Percentiles rank a stretch among this genome's conserved stretches.
Conservation (phyloP, 2,113 vertebrate species). For the Tautogolabrus adspersus region DNA sequence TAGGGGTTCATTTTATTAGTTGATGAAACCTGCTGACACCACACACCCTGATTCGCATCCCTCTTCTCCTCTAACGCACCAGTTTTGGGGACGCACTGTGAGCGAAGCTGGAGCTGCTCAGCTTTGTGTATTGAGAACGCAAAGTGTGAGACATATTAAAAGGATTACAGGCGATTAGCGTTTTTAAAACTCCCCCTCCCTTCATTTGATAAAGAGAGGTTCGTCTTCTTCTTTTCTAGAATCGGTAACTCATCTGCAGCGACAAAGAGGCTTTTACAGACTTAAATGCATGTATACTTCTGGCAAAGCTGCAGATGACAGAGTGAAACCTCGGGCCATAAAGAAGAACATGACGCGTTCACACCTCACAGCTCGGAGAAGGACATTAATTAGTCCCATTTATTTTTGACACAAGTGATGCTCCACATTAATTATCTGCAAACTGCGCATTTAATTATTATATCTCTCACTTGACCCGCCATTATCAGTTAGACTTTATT, state of each 20-base stretch:
- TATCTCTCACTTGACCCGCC: not conserved
- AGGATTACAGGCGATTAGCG: conserved; percentile 85
- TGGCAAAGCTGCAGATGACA: not conserved
- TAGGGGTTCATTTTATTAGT: not conserved
- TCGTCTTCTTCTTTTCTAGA: conserved; percentile 25
- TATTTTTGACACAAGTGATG: not conserved
- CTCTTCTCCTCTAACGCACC: not conserved
- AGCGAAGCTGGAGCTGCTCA: conserved; percentile 35
- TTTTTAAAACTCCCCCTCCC: conserved; percentile 58
- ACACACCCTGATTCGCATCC: not conserved
- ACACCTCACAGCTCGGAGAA: conserved; percentile 1
- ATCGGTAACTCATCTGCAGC: not conserved
- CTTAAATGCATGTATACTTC: not conserved
- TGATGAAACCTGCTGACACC: not conserved
- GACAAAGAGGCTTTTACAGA: conserved; percentile 13
- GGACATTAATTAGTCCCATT: not conserved
- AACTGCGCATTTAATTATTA: not conserved
- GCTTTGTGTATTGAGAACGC: conserved; percentile 80
- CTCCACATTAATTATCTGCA: conserved; percentile 26
- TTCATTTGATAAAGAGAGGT: conserved; percentile 45
- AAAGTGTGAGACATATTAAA: conserved; percentile 85
- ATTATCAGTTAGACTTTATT: conserved; percentile 29
- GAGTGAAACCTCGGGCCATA: not conserved
- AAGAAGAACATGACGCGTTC: not conserved
- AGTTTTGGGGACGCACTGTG: conserved; percentile 6